A percentile compares a stretch with the other conserved stretches of the same genome.
Conservation (phyloP, 2,113 vertebrate species). For the Hippopotamus amphibius region DNA sequence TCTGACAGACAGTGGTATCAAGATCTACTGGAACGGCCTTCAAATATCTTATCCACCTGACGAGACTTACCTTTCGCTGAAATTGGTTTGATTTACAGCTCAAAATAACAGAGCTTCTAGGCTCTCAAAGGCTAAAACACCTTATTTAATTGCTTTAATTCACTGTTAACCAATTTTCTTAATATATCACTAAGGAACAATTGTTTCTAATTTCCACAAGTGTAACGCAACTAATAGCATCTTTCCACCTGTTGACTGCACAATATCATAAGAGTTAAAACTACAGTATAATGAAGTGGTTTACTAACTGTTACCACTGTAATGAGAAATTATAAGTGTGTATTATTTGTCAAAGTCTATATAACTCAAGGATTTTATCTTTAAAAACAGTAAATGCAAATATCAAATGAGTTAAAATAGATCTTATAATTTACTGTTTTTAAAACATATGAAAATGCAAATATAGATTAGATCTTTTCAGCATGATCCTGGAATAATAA, state of each 20-base stretch:
- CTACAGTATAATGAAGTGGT: not conserved
- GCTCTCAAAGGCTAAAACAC: not conserved
- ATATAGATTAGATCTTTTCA: not conserved
- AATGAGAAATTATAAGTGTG: not conserved
- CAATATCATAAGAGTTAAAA: not conserved
- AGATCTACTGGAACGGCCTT: not conserved
- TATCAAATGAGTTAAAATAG: not conserved
- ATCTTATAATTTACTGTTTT: not conserved
- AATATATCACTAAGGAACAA: not conserved
- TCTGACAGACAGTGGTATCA: not conserved
- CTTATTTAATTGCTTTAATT: conserved; percentile 44
- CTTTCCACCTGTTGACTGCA: not conserved
- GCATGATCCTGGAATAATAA: not conserved
- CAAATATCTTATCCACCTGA: not conserved
- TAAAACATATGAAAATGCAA: not conserved
- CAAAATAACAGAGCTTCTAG: not conserved
- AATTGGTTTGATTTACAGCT: not conserved
- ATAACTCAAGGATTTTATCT: not conserved
- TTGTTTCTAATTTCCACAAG: conserved; percentile 4
- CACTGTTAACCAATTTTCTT: conserved; percentile 26
- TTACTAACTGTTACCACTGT: not conserved
- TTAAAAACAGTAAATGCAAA: not conserved
- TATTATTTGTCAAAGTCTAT: not conserved
- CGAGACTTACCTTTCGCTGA: not conserved
- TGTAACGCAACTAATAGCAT: not conserved